Evolutionary conservation across 2,113 vertebrate species (phyloP).

Genomic region (Prochilodus magdalenae): DNA sequence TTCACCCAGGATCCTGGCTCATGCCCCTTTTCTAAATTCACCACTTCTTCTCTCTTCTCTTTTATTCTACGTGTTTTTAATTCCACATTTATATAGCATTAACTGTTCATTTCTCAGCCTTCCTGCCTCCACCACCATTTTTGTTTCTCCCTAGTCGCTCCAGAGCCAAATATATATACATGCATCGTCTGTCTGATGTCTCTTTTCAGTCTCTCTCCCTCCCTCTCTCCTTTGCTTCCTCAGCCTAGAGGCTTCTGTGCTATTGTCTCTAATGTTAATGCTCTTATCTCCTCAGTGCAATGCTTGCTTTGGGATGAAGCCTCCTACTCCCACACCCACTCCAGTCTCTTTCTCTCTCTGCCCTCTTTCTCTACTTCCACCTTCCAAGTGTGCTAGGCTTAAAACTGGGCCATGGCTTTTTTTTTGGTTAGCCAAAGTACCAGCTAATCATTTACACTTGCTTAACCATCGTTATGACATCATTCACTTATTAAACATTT

Average conservation of each 20-base stretch:
- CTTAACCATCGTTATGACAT: not conserved
- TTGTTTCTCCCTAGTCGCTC: not conserved
- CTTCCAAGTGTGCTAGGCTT: not conserved
- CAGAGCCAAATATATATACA: not conserved
- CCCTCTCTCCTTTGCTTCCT: not conserved
- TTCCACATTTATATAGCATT: not conserved
- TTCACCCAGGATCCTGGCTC: not conserved
- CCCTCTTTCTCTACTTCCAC: not conserved
- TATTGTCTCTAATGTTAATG: constrained; percentile 67
- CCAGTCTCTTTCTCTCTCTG: constrained; percentile 11
- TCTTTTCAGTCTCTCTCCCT: not conserved
- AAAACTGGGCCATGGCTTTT: constrained; percentile 27
- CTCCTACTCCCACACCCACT: constrained; percentile 50
- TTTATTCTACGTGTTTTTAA: not conserved
- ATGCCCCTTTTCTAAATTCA: not conserved
- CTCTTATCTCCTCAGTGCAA: constrained; percentile 77
- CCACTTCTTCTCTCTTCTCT: too few relatives aligned
- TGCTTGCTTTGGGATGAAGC: constrained; percentile 59
- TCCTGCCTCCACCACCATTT: not conserved
- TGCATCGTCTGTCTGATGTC: too few relatives aligned
- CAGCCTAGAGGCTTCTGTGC: constrained; percentile 14
- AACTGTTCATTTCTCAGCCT: not conserved
- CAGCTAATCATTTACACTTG: not conserved
- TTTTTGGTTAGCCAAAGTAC: not conserved
- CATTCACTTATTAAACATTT: not conserved